Conservation (phyloP, 2,113 vertebrate genomes). For the Archilochus colubris region DNA sequence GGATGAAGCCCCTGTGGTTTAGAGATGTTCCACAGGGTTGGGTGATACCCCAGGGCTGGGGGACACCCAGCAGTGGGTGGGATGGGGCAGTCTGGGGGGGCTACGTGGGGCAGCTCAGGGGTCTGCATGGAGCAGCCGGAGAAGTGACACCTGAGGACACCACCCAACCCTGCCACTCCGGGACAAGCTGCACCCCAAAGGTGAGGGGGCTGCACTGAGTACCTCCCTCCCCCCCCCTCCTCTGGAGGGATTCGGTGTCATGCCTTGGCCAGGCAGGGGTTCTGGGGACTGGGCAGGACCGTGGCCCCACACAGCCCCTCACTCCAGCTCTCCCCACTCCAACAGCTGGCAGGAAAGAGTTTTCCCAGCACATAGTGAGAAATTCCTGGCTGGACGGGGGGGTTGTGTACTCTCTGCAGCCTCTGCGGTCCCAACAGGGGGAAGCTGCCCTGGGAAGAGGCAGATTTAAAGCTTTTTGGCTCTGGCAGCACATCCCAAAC, state of each 20-base stretch:
- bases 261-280: not conserved
- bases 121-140: not conserved
- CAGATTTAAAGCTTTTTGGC: not conserved
- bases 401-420: conserved; percentile 38
- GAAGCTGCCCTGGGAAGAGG: not conserved
- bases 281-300: not conserved
- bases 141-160: not conserved
- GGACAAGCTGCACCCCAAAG: not conserved
- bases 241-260: not conserved
- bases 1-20: not conserved
- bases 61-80: not conserved
- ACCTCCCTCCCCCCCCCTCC: no score
- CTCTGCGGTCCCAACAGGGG: not conserved
- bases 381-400: conserved; percentile 59
- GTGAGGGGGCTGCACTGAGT: not conserved
- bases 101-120: no score
- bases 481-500: not conserved
- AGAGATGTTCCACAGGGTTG: no score
- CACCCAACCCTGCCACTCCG: not conserved
- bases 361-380: conserved; percentile 67
- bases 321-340: not conserved
- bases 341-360: conserved; percentile 65
- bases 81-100: not conserved
- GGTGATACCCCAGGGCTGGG: accelerated
- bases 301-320: not conserved